Evolutionary conservation across 2,888 invertebrate species (phyloP), one percentile per base, ranked within the genome.

Genomic region (Polydrusus cervinus): DNA sequence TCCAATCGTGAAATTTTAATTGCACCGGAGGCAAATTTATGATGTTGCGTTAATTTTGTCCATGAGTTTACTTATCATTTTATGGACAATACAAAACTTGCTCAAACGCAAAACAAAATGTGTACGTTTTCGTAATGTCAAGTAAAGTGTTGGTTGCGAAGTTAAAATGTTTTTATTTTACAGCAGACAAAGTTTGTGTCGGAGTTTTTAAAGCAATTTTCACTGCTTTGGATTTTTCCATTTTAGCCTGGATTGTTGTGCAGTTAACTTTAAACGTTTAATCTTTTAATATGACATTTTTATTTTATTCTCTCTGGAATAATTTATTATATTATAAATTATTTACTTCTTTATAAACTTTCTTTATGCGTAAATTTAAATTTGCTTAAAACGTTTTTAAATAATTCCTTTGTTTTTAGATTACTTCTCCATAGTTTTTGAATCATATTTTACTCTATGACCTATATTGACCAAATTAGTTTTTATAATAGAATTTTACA

Each of bases 201-300:
- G 30, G 65, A 71, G 65, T 71, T 71, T 57, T 71, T 71, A 71
- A 71, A 71, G 65, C 71, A 71, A 71, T 71, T 71, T 71, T 71
- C 71, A 43, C 65, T 65, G 65, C 64, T 71, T 20, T 71, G 57
- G 71, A 71, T 71, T 71, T 64, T 71, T 71, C 71, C 71, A 64
- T 55, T 65, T 38, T 53, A 47, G 43, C 13, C 30, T 14, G 57
- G 20, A 71, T 65, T 65, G 57, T 71, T 57, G 55, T 71, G 45
- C 57, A 65, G 71, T 65, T 71, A 62, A 71, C 71, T 71, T 65
- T 57, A 57, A 71, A 71, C 71, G 47, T 65, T 64, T 65, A 65
- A 45, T 43, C 65, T 57, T 71, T 71, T 65, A 47, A 57, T 65
- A 65, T 55, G 65, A 16, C 14, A 43, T 40, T 53, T 62, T 30